Evolutionary conservation across 2,888 invertebrate species (phyloP).

Genomic region (Heliothis peltigera): DNA sequence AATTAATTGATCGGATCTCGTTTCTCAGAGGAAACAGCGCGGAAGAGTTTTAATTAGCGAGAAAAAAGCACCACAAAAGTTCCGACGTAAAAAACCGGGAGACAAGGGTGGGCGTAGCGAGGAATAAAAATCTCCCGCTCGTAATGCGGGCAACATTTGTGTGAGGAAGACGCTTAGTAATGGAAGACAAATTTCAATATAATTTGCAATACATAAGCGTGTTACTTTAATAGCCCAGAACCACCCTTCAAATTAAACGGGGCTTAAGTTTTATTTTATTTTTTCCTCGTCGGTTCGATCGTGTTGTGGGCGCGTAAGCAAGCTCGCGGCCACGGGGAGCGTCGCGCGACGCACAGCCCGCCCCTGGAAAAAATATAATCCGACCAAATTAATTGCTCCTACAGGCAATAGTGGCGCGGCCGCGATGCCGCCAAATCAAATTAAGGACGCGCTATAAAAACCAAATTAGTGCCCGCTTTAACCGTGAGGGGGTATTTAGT

Average conservation of each 20-base stretch:
- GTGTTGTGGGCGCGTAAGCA: constrained; percentile 78
- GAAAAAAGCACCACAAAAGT: constrained; percentile 88
- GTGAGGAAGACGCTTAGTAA: constrained; percentile 89
- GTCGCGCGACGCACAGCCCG: constrained; percentile 72
- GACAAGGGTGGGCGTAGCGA: constrained; percentile 88
- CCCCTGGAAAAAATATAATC: constrained; percentile 89
- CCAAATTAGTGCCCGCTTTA: constrained; percentile 90
- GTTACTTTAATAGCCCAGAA: constrained; percentile 91
- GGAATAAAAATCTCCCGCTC: constrained; percentile 88
- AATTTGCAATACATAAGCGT: constrained; percentile 91
- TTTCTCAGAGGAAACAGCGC: constrained; percentile 88
- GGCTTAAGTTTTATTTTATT: constrained; percentile 90
- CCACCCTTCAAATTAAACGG: constrained; percentile 91
- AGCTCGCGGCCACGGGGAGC: constrained; percentile 67
- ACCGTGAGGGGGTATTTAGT: constrained; percentile 90
- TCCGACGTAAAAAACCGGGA: constrained; percentile 88
- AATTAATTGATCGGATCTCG: constrained; percentile 90
- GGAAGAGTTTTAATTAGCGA: constrained; percentile 90
- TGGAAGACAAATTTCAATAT: constrained; percentile 91
- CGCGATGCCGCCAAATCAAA: constrained; percentile 90
- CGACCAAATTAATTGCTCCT: constrained; percentile 89
- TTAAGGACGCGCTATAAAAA: constrained; percentile 90
- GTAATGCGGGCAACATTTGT: constrained; percentile 90
- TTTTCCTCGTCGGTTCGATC: constrained; percentile 86
- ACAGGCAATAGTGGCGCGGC: constrained; percentile 88